Conservation (phyloP, 2,888 invertebrate genomes). For the Tholera decimalis region DNA sequence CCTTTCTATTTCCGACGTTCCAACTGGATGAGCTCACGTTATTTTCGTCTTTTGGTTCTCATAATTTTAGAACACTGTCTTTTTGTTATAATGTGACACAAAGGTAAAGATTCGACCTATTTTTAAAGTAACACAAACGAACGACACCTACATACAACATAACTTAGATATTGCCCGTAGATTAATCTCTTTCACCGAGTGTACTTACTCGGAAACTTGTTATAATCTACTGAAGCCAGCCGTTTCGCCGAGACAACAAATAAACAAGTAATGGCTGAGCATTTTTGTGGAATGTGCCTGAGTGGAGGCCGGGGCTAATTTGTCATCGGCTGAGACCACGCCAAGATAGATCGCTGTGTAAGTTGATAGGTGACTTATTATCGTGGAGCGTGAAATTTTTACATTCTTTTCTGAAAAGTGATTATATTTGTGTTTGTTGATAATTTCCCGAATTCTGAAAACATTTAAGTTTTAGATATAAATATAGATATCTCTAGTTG, state of each 20-base stretch:
- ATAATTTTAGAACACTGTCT: too few relatives aligned
- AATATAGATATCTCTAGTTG: too few relatives aligned
- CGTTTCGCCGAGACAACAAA: constrained; percentile 70
- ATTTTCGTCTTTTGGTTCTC: too few relatives aligned
- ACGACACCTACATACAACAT: too few relatives aligned
- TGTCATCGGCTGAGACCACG: constrained; percentile 56
- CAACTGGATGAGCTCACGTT: too few relatives aligned
- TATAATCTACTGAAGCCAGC: constrained; percentile 50
- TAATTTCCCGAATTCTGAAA: too few relatives aligned
- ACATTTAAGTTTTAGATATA: too few relatives aligned
- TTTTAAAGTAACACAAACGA: too few relatives aligned
- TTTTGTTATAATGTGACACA: too few relatives aligned
- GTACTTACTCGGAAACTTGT: constrained; percentile 61
- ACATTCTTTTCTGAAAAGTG: constrained; percentile 2
- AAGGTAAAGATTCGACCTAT: too few relatives aligned
- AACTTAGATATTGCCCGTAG: background rate
- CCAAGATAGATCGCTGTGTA: constrained; percentile 50
- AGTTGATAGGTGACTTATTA: constrained; percentile 46
- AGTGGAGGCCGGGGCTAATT: constrained; percentile 64
- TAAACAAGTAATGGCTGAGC: constrained; percentile 73
- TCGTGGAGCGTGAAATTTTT: background rate
- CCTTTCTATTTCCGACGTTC: too few relatives aligned
- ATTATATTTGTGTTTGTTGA: background rate
- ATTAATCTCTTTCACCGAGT: constrained; percentile 14
- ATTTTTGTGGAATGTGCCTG: constrained; percentile 72